Conservation (phyloP, 2,888 invertebrate genomes). For the Catocala fraxini region DNA sequence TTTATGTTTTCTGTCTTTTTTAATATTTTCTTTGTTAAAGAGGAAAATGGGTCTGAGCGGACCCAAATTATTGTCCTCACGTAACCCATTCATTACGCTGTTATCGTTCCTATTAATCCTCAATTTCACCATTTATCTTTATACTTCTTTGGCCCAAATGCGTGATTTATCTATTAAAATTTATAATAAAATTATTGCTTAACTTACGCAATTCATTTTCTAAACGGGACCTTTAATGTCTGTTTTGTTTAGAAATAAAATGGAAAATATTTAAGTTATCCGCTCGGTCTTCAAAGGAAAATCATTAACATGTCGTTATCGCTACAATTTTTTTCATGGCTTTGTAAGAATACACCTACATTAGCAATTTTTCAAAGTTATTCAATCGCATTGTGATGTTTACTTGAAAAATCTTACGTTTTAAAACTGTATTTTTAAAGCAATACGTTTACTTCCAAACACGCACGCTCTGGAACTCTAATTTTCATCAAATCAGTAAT, state of each 20-base stretch:
- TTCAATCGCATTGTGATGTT: too few species aligned
- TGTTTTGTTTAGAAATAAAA: conserved; percentile 17
- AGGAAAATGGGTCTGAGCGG: conserved; percentile 4
- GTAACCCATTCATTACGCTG: conserved; percentile 22
- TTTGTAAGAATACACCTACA: too few species aligned
- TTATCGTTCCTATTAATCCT: conserved; percentile 16
- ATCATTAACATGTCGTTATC: background rate
- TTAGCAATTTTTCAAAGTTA: too few species aligned
- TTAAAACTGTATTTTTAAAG: too few species aligned
- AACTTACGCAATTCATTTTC: conserved; percentile 22
- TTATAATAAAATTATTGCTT: background rate
- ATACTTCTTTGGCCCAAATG: background rate
- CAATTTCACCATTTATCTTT: conserved; percentile 21
- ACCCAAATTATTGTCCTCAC: conserved; percentile 23
- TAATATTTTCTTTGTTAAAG: conserved; percentile 12
- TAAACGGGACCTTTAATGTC: conserved; percentile 10
- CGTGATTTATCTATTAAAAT: conserved; percentile 3
- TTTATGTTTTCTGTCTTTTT: conserved; percentile 9
- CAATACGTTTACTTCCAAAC: too few species aligned
- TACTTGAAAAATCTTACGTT: too few species aligned
- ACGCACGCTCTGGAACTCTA: too few species aligned
- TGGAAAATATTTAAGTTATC: conserved; percentile 12
- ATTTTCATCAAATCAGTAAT: too few species aligned
- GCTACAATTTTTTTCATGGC: too few species aligned
- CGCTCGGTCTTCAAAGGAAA: conserved; percentile 1